Conservation (phyloP, 2,888 invertebrate genomes). For the Sphaerophoria taeniata region DNA sequence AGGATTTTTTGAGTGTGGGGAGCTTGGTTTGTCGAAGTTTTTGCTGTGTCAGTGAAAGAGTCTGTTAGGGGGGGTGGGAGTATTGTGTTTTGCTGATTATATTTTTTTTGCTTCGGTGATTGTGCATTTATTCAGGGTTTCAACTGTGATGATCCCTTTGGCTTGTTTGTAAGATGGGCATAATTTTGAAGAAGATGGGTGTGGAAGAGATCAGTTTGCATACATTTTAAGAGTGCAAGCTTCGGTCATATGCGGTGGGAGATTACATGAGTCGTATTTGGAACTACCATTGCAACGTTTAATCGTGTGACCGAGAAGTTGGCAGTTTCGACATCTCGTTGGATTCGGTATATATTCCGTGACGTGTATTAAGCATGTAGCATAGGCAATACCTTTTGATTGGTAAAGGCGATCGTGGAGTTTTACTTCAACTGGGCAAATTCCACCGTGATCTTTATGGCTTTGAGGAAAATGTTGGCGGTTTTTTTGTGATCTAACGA, state of each 20-base stretch:
- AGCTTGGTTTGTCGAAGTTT: neutral
- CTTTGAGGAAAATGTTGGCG: constrained; percentile 18
- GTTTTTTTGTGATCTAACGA: constrained; percentile 12
- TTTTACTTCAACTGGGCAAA: constrained; percentile 14
- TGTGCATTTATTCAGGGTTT: constrained; percentile 27
- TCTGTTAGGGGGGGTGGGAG: neutral
- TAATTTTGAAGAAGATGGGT: constrained; percentile 27
- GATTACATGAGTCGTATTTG: constrained; percentile 51
- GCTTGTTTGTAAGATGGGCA: constrained; percentile 22
- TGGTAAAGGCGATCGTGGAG: neutral
- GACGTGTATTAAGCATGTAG: constrained; percentile 18
- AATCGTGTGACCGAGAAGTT: constrained; percentile 57
- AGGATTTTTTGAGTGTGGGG: neutral
- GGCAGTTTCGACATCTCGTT: constrained; percentile 67
- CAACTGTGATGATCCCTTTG: constrained; percentile 15
- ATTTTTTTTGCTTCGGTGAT: neutral
- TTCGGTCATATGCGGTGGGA: constrained; percentile 50
- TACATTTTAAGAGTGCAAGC: neutral
- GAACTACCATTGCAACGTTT: constrained; percentile 57
- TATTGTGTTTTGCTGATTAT: neutral
- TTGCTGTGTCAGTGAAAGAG: neutral
- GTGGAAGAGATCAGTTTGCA: constrained; percentile 22
- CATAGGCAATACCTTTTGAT: constrained; percentile 22
- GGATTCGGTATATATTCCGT: constrained; percentile 62
- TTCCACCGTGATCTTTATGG: neutral